Evolutionary conservation across 2,888 invertebrate genomes (phyloP).

Genomic region (Hydraecia micacea): DNA sequence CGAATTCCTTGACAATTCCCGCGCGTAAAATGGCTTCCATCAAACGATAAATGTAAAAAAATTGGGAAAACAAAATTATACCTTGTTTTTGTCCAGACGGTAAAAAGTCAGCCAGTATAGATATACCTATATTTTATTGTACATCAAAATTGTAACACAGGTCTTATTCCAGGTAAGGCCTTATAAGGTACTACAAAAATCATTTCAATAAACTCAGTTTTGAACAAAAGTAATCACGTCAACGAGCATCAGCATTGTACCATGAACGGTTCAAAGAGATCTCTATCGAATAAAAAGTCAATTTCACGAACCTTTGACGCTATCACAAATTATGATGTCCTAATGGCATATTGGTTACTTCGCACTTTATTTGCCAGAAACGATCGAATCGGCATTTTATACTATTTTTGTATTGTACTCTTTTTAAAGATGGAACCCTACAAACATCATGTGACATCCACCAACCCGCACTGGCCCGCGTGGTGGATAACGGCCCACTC

Average conservation of each 20-base stretch:
- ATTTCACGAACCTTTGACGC: conserved; percentile 12
- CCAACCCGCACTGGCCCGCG: background rate
- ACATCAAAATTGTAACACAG: background rate
- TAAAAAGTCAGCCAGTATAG: too few species aligned
- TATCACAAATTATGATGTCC: background rate
- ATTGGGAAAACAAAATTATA: too few species aligned
- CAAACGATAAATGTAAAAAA: too few species aligned
- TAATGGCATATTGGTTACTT: background rate
- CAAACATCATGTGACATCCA: background rate
- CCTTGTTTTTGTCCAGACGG: too few species aligned
- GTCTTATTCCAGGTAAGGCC: background rate
- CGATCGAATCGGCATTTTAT: too few species aligned
- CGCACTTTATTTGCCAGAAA: too few species aligned
- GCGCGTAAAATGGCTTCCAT: too few species aligned
- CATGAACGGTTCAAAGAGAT: background rate
- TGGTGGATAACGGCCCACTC: background rate
- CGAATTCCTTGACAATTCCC: too few species aligned
- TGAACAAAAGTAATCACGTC: background rate
- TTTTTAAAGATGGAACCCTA: background rate
- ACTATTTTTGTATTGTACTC: background rate
- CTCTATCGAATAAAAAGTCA: background rate
- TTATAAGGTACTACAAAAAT: background rate
- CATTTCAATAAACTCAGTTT: background rate
- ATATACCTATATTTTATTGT: too few species aligned
- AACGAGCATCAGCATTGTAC: background rate